Conservation (phyloP, 2,113 vertebrate species). For the Ageneiosus marmoratus region DNA sequence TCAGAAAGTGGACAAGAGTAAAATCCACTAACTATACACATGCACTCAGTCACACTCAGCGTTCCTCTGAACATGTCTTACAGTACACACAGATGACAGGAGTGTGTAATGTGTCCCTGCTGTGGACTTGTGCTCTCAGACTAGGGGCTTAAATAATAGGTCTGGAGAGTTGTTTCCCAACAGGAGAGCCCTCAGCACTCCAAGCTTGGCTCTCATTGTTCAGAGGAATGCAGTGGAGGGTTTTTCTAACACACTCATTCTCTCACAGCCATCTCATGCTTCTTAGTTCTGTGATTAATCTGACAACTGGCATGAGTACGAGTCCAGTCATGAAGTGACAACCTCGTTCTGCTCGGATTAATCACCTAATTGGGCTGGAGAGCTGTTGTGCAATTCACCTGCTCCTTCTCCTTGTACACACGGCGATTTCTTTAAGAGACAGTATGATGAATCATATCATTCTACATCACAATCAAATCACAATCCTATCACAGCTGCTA, state of each 20-base stretch:
- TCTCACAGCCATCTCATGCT: slow-evolving; percentile 18
- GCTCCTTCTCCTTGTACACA: neutral
- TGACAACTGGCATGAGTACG: slow-evolving; percentile 16
- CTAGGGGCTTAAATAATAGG: slow-evolving; percentile 29
- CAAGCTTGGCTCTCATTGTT: slow-evolving; percentile 50
- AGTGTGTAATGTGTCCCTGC: neutral
- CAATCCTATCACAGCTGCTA: too few species aligned
- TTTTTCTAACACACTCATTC: slow-evolving; percentile 21
- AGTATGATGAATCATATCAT: too few species aligned
- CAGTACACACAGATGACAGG: neutral
- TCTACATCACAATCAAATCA: too few species aligned
- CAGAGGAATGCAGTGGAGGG: slow-evolving; percentile 37
- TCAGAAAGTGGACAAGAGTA: neutral
- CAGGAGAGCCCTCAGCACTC: slow-evolving; percentile 53
- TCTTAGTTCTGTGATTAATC: slow-evolving; percentile 36
- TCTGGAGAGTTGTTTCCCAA: slow-evolving; percentile 40
- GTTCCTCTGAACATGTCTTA: neutral
- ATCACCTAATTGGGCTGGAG: slow-evolving; percentile 31
- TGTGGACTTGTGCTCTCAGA: slow-evolving; percentile 14
- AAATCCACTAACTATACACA: neutral
- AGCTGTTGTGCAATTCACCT: neutral
- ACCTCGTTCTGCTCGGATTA: neutral
- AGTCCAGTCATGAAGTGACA: slow-evolving; percentile 34
- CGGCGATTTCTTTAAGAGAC: neutral
- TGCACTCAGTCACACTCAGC: neutral